phyloP scores from a whole-genome alignment of 2,113 vertebrate species.

The Chaetops frenatus region DNA sequence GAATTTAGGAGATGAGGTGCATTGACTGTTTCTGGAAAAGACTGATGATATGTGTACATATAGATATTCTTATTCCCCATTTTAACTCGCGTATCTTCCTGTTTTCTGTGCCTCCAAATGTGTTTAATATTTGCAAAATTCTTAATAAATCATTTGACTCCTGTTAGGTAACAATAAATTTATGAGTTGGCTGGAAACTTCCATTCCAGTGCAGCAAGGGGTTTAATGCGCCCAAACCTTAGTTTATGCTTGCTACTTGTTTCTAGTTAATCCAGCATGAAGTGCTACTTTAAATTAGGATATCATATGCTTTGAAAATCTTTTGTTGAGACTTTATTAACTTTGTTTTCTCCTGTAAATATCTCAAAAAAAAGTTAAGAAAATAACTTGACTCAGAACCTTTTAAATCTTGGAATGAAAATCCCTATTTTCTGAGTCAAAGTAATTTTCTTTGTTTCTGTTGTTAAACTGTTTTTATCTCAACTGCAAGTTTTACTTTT shows the following conservation, averaged over 20 bases:
- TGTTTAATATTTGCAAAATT: neutral
- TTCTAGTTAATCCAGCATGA: neutral
- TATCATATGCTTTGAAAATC: neutral
- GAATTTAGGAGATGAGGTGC: neutral
- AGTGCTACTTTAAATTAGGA: neutral
- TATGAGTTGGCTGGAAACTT: neutral
- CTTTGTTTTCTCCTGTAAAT: neutral
- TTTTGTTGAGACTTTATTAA: neutral
- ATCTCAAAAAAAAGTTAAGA: too few species aligned
- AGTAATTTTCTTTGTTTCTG: neutral
- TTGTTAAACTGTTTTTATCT: neutral
- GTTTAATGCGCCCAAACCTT: neutral
- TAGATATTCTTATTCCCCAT: neutral
- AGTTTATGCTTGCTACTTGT: neutral
- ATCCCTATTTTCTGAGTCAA: neutral
- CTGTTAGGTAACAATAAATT: neutral
- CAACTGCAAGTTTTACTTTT: neutral
- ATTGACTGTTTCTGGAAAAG: neutral
- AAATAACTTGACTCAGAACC: too few species aligned
- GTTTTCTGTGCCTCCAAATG: neutral
- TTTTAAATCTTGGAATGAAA: neutral
- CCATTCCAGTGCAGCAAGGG: neutral
- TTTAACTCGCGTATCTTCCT: neutral
- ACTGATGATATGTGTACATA: neutral
- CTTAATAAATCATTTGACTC: neutral